A percentile compares a stretch with the other conserved stretches of the same genome.
These are phyloP conservation scores for human DNA, from an alignment of 2,113 vertebrate species.

Conservation along the genomic window GRCh38 chr2:27834501-27835000, in stretches of 20 bases:
- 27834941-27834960: neutral
- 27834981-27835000: neutral
- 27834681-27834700: neutral
- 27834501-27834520: constrained; percentile 47
- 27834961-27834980: neutral
- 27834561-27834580: neutral
- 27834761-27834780: neutral
- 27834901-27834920: neutral
- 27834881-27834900: neutral
- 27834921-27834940: neutral
- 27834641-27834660: neutral
- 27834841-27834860: neutral
- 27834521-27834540: neutral
- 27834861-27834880: neutral
- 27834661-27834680: neutral
- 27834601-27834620: neutral
- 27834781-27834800: neutral
- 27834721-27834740: neutral
- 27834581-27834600: neutral
- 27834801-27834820: neutral
- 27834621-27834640: neutral
- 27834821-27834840: neutral
- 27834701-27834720: neutral
- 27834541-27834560: constrained; percentile 6
- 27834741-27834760: neutral